Conservation (phyloP, 2,797 vertebrate genomes). For the Dipus sagitta region DNA sequence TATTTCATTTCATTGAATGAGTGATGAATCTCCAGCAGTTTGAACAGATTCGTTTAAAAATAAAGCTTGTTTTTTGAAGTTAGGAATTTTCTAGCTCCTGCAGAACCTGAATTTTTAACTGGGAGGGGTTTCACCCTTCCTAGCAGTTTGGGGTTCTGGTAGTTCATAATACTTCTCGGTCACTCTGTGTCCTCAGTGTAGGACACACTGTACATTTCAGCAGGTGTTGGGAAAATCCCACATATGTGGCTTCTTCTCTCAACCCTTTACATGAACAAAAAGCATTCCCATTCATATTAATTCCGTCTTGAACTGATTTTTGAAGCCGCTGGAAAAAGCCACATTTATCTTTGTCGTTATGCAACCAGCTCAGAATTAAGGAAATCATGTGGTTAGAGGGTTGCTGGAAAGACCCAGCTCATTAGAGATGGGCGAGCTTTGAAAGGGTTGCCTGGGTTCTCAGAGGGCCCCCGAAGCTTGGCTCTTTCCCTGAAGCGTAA, state of each 20-base stretch:
- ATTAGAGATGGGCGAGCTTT: slow-evolving; percentile 73
- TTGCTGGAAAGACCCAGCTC: slow-evolving; percentile 67
- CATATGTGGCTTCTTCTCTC: slow-evolving; percentile 25
- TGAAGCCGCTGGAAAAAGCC: slow-evolving; percentile 70
- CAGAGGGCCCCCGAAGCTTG: slow-evolving; percentile 59
- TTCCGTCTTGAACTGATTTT: slow-evolving; percentile 75
- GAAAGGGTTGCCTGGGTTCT: slow-evolving; percentile 55
- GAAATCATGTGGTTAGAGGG: slow-evolving; percentile 69
- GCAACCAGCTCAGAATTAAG: slow-evolving; percentile 76
- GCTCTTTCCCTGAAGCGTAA: slow-evolving; percentile 66
- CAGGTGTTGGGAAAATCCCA: slow-evolving; percentile 64
- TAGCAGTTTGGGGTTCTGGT: neutral
- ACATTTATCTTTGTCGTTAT: slow-evolving; percentile 76
- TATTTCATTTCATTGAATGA: slow-evolving; percentile 59
- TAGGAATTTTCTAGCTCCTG: neutral
- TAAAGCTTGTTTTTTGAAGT: slow-evolving; percentile 17
- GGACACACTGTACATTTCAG: slow-evolving; percentile 26
- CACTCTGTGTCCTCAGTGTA: neutral
- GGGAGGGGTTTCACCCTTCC: slow-evolving; percentile 22
- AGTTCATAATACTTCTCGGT: slow-evolving; percentile 13
- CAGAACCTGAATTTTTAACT: slow-evolving; percentile 1
- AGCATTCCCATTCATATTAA: slow-evolving; percentile 72
- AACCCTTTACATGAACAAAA: slow-evolving; percentile 46
- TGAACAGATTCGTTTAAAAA: slow-evolving; percentile 32
- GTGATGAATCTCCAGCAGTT: slow-evolving; percentile 48